These are phyloP conservation scores for Didymodactylos carnosus DNA, from an alignment of 2,888 invertebrate genomes.

Conservation along the genomic window DNA sequence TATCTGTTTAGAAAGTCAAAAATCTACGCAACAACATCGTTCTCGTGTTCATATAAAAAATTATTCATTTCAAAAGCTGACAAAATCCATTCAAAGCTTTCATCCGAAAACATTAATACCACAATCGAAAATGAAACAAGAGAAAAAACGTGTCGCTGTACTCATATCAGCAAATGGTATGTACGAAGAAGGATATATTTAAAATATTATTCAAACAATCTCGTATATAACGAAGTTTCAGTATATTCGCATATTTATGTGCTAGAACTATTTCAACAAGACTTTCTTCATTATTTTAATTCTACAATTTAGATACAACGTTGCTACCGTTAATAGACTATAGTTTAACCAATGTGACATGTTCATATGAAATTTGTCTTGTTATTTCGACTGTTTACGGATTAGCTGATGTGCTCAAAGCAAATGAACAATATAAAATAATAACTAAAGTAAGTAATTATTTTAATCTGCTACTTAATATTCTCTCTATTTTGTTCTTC, in stretches of 20 bases:
- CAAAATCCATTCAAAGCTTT: too few relatives aligned
- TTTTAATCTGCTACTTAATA: too few relatives aligned
- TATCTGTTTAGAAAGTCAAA: too few relatives aligned
- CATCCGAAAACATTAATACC: too few relatives aligned
- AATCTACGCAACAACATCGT: neutral
- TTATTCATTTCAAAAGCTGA: neutral
- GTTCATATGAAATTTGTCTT: neutral
- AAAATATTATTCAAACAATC: too few relatives aligned
- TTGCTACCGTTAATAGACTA: neutral
- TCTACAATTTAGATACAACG: neutral
- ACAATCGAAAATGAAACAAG: constrained; percentile 1
- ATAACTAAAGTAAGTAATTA: too few relatives aligned
- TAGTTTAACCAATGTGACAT: neutral
- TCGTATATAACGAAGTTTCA: too few relatives aligned
- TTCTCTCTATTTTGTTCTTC: too few relatives aligned
- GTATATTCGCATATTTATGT: too few relatives aligned
- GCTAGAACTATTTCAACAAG: too few relatives aligned
- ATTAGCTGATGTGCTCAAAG: neutral
- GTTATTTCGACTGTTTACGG: neutral
- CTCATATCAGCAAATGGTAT: neutral
- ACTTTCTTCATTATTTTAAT: neutral
- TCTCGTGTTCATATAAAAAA: neutral
- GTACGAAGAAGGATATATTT: too few relatives aligned
- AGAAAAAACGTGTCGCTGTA: neutral
- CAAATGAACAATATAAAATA: neutral